phyloP scores from a whole-genome alignment of 2,113 vertebrate genomes.

The Elachura formosa region DNA sequence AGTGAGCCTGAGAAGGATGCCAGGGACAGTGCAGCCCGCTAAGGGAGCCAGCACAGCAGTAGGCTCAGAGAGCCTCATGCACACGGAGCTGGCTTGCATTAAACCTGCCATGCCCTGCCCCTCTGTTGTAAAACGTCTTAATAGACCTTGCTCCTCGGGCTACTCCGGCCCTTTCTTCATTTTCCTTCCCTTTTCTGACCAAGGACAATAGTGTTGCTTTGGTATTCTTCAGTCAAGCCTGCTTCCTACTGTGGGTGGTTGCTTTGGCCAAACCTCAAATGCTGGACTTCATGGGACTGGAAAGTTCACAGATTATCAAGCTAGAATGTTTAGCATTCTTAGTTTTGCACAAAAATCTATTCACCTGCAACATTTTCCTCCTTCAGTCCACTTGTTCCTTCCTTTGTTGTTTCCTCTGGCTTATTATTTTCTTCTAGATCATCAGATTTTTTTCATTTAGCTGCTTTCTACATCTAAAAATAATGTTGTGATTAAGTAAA shows the following conservation, averaged over 20 bases:
- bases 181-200: not conserved
- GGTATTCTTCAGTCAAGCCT: not conserved
- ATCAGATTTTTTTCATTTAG: not conserved
- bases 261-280: not conserved
- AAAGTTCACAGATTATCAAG: not conserved
- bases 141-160: not conserved
- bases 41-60: not conserved
- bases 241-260: not conserved
- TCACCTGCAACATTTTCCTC: not conserved
- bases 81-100: fast-evolving
- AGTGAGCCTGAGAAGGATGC: not conserved
- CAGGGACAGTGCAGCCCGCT: fast-evolving
- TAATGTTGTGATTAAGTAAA: not conserved
- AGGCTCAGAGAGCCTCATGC: not conserved
- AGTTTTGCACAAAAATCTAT: not conserved
- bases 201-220: fast-evolving
- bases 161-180: fast-evolving
- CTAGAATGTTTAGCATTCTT: not conserved
- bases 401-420: not conserved
- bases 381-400: not conserved
- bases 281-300: not conserved
- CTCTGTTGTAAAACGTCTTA: no score
- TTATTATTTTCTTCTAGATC: not conserved
- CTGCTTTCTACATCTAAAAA: not conserved
- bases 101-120: fast-evolving